phyloP scores from a whole-genome alignment of 92 coral and sea anemone species.

The Chrysogorgia sp. region DNA sequence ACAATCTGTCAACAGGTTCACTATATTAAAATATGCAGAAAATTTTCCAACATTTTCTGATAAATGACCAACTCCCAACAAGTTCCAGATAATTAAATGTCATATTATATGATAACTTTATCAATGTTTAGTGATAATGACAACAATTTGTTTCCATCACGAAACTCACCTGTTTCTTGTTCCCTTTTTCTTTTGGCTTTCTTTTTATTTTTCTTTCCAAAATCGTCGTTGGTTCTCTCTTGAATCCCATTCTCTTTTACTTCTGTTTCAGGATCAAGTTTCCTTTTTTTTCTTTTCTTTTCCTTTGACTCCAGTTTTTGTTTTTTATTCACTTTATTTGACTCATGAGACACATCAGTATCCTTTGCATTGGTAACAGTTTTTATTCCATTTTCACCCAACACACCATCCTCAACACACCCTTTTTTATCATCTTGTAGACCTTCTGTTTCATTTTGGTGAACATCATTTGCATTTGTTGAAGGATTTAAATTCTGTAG shows the following conservation, averaged over 20 bases:
- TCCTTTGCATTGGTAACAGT: conserved; percentile 7
- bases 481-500: not conserved
- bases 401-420: not conserved
- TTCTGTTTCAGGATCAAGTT: conserved; percentile 12
- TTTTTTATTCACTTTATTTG: not conserved
- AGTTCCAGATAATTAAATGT: too few relatives aligned
- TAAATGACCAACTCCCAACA: too few relatives aligned
- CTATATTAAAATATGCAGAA: too few relatives aligned
- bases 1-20: not conserved
- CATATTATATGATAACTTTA: too few relatives aligned
- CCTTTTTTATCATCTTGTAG: not conserved
- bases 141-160: too few relatives aligned
- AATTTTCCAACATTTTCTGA: too few relatives aligned
- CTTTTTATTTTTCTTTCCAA: conserved; percentile 26
- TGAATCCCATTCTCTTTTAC: conserved; percentile 8
- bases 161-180: not conserved
- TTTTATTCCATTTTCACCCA: conserved; percentile 1
- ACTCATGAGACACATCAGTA: conserved; percentile 5
- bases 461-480: conserved; percentile 19
- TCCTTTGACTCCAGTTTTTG: conserved; percentile 9
- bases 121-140: too few relatives aligned
- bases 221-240: not conserved
- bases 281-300: conserved; percentile 20
- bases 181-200: conserved; percentile 15
- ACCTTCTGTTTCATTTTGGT: conserved; percentile 7